Base-by-base conservation (phyloP, 1,140 invertebrate species). In the Panagrolaimus sp. region DNA sequence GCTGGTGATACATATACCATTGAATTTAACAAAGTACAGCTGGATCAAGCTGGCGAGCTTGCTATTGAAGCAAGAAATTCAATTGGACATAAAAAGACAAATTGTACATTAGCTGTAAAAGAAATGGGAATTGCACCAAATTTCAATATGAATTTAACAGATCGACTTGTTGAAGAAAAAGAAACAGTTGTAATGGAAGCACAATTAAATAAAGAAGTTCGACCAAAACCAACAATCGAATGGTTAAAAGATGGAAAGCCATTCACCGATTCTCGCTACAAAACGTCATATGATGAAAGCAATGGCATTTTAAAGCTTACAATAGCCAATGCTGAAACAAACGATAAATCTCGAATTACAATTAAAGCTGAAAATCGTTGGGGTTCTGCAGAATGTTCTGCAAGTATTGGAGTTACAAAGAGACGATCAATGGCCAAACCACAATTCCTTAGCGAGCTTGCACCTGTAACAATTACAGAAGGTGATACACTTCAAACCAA, bases 111-210 rank as follows among this genome's bases (percentile, higher is more conserved):
- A 31, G 66, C 65, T n/a, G 74, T 81, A 25, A 82, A 82, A 69
- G 77, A 78, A 66, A 66, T 73, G 43, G 81, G 81, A 42, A 63
- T 70, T 4, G 69, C 79, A 31, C 79, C 79, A 43, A 70, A 63
- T 11, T 81, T 78, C 63, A 45, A 65, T 9, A 69, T 68, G 44
- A 74, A 78, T 31, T 70, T 81, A 13, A 74, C 77, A 46, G 79
- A 81, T 65, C 69, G 68, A 7, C 47, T 81, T 42, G 73, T 83
- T 23, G 72, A 77, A 38, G 81, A 83, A 48, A 87, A 89, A 25
- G 90, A 94, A 84, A 89, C 89, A 43, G 90, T 92, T 73, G 88
- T 87, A 47, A 88, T 93, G 42, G 89, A 88, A 48, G 89, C 95
- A 75, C 87, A 88, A 65, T 88, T 94, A 13, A 89, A 91, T 74